Conservation (phyloP, 2,113 vertebrate species). For the Eptesicus fuscus region DNA sequence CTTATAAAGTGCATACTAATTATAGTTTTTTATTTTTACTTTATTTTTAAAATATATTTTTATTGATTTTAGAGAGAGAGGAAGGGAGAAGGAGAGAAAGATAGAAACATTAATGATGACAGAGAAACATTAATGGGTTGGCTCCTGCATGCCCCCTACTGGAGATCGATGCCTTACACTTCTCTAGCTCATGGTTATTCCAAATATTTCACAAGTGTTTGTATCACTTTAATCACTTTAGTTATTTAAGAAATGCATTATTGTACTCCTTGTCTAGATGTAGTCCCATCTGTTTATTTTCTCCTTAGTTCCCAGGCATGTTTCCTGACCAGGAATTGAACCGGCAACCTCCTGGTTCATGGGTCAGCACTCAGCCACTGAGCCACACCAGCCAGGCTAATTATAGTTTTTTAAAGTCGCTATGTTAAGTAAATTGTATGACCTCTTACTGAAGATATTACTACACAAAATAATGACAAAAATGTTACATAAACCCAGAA, state of each 20-base stretch:
- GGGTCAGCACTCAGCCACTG: too few relatives aligned
- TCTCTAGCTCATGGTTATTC: neutral
- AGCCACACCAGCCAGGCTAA: too few relatives aligned
- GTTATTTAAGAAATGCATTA: neutral
- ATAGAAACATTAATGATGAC: too few relatives aligned
- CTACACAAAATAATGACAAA: neutral
- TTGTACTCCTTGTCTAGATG: neutral
- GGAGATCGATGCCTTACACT: neutral
- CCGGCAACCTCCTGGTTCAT: too few relatives aligned
- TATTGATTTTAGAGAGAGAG: too few relatives aligned
- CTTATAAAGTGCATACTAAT: neutral
- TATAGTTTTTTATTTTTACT: neutral
- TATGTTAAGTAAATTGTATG: neutral
- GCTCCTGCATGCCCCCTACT: too few relatives aligned
- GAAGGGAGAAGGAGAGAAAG: too few relatives aligned
- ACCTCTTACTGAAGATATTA: neutral
- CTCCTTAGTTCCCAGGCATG: too few relatives aligned
- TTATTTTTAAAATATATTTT: too few relatives aligned
- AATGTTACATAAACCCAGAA: neutral
- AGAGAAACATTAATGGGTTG: too few relatives aligned
- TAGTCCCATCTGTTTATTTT: too few relatives aligned
- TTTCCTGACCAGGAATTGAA: too few relatives aligned
- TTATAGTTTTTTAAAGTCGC: neutral
- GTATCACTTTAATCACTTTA: constrained; percentile 8
- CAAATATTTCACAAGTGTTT: neutral